These are phyloP conservation scores for Hypomesus transpacificus DNA, from an alignment of 2,113 vertebrate species.

Conservation along the genomic window DNA sequence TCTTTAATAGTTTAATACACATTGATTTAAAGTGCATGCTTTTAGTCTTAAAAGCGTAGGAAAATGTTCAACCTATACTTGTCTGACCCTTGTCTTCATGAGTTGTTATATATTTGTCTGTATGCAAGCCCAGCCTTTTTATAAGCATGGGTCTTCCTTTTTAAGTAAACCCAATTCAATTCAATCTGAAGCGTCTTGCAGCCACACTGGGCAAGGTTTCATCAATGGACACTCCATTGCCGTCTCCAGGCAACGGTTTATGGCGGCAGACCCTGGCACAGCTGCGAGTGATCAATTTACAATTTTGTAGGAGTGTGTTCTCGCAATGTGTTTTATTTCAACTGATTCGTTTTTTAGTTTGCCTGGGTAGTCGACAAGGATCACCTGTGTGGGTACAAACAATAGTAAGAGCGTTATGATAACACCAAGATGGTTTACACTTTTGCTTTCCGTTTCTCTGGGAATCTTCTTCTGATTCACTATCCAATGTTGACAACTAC, in stretches of 20 bases:
- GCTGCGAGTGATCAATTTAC: conserved; percentile 59
- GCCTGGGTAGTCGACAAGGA: neutral
- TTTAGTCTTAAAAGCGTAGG: too few relatives aligned
- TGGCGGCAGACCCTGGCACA: conserved; percentile 50
- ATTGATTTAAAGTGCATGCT: too few relatives aligned
- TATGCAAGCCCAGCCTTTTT: too few relatives aligned
- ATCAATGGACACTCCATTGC: conserved; percentile 42
- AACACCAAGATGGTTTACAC: neutral
- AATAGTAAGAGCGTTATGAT: too few relatives aligned
- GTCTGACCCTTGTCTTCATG: too few relatives aligned
- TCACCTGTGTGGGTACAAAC: too few relatives aligned
- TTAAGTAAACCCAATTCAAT: neutral
- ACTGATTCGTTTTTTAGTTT: neutral
- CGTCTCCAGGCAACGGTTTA: conserved; percentile 64
- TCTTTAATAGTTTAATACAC: too few relatives aligned
- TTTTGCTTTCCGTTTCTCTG: conserved; percentile 14
- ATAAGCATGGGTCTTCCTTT: too few relatives aligned
- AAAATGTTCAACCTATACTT: too few relatives aligned
- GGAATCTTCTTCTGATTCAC: conserved; percentile 25
- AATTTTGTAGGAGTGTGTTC: conserved; percentile 34
- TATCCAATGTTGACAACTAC: neutral
- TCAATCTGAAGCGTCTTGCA: neutral
- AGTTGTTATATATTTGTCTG: too few relatives aligned
- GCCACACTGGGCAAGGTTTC: conserved; percentile 49
- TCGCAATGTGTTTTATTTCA: neutral